These are phyloP conservation scores for Poecilobothrus nobilitatus DNA, from an alignment of 2,888 invertebrate genomes.

Conservation along the genomic window DNA sequence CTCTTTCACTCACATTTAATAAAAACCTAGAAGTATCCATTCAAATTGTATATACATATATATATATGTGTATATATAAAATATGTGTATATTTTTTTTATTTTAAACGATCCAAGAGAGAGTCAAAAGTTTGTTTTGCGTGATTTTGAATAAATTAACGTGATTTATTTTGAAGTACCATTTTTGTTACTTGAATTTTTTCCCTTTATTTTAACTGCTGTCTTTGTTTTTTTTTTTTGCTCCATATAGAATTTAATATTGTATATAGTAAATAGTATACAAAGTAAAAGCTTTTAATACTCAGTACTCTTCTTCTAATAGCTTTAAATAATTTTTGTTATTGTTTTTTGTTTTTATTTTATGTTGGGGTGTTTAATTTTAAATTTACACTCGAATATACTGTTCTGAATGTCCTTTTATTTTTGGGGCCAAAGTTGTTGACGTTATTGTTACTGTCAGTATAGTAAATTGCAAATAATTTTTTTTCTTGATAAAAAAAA, in stretches of 20 bases:
- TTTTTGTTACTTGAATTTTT: too few relatives aligned
- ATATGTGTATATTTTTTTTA: not conserved
- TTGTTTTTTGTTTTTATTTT: too few relatives aligned
- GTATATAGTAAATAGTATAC: too few relatives aligned
- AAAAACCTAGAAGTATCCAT: too few relatives aligned
- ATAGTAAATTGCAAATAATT: not conserved
- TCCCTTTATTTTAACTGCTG: too few relatives aligned
- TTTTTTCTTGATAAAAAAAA: not conserved
- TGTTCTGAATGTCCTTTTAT: not conserved
- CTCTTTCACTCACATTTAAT: not conserved
- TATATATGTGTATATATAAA: too few relatives aligned
- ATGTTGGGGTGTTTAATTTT: too few relatives aligned
- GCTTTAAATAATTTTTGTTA: not conserved
- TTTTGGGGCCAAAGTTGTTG: not conserved
- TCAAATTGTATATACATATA: too few relatives aligned
- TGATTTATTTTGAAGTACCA: not conserved
- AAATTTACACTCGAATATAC: too few relatives aligned
- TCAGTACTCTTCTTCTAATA: not conserved
- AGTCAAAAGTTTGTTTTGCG: slow-evolving; percentile 5
- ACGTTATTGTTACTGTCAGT: too few relatives aligned
- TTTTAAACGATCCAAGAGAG: not conserved
- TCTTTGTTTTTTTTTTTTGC: too few relatives aligned
- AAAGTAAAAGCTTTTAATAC: not conserved
- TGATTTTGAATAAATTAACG: slow-evolving; percentile 1
- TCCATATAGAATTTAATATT: too few relatives aligned